These are phyloP conservation scores for Mesochorus sp. DNA, from an alignment of 2,888 invertebrate genomes.

Conservation along the genomic window DNA sequence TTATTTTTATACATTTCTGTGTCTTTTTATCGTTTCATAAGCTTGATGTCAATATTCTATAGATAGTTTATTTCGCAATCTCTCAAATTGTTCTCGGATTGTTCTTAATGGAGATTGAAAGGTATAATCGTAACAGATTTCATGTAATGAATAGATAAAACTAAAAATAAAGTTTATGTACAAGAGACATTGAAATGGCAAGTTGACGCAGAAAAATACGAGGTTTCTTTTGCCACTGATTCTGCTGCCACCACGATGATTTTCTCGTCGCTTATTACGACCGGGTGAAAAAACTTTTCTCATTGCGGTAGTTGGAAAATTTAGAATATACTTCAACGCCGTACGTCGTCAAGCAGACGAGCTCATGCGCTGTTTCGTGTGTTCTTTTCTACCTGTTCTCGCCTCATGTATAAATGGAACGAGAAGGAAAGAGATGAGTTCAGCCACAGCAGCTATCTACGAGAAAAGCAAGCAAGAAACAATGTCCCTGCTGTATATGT, in stretches of 20 bases:
- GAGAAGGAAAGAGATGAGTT: not conserved
- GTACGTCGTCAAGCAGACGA: constrained; percentile 32
- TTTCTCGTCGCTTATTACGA: constrained; percentile 73
- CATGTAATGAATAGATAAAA: not conserved
- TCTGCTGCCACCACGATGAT: constrained; percentile 2
- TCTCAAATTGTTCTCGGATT: too few relatives aligned
- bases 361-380: constrained; percentile 57
- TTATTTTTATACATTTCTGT: too few relatives aligned
- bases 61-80: too few relatives aligned
- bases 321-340: constrained; percentile 66
- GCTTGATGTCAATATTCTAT: not conserved
- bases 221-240: constrained; percentile 1
- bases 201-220: constrained; percentile 36
- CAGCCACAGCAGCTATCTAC: not conserved
- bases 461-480: not conserved
- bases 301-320: constrained; percentile 71
- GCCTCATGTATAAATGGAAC: constrained; percentile 2
- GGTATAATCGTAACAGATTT: constrained; percentile 29
- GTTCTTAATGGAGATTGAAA: constrained; percentile 23
- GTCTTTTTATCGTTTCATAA: not conserved
- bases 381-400: constrained; percentile 43
- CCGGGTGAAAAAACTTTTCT: constrained; percentile 78
- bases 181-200: not conserved
- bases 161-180: too few relatives aligned
- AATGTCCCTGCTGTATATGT: constrained; percentile 8